phyloP scores from a whole-genome alignment of 2,113 vertebrate species.

The Percopsis transmontana region DNA sequence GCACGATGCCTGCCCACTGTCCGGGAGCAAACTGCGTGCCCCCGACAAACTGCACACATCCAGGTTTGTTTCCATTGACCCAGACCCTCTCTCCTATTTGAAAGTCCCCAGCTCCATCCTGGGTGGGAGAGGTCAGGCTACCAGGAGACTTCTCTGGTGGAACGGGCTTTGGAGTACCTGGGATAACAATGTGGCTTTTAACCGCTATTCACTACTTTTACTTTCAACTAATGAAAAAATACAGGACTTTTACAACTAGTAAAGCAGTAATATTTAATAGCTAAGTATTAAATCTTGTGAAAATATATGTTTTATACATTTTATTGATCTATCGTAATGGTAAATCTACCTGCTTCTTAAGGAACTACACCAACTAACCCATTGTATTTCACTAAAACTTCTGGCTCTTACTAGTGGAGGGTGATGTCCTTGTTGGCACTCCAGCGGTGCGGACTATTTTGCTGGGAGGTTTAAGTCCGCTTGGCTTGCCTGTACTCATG shows the following conservation, averaged over 20 bases:
- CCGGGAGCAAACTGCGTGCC: conserved; percentile 94
- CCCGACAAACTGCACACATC: conserved; percentile 92
- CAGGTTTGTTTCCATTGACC: conserved; percentile 95
- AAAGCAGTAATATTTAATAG: neutral
- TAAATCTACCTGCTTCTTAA: neutral
- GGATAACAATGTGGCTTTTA: conserved; percentile 1
- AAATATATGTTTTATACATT: neutral
- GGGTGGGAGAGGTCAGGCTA: conserved; percentile 62
- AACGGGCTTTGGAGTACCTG: conserved; percentile 78
- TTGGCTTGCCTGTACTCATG: conserved; percentile 88
- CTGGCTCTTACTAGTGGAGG: conserved; percentile 76
- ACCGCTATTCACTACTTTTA: neutral
- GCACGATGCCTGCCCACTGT: conserved; percentile 94
- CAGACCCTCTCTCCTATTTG: conserved; percentile 89
- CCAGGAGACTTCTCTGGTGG: conserved; percentile 64
- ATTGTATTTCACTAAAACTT: neutral
- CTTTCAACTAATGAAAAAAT: neutral
- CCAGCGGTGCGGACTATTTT: conserved; percentile 86
- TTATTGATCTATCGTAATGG: neutral
- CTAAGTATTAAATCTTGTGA: neutral
- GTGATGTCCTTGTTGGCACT: conserved; percentile 76
- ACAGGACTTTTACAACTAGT: neutral
- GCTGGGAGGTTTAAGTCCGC: conserved; percentile 91
- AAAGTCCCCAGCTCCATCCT: conserved; percentile 85
- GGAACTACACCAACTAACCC: neutral